A percentile compares a stretch with the other conserved stretches of the same genome.
phyloP scores from a whole-genome alignment of 2,113 vertebrate species.

The Chaetodon auriga region DNA sequence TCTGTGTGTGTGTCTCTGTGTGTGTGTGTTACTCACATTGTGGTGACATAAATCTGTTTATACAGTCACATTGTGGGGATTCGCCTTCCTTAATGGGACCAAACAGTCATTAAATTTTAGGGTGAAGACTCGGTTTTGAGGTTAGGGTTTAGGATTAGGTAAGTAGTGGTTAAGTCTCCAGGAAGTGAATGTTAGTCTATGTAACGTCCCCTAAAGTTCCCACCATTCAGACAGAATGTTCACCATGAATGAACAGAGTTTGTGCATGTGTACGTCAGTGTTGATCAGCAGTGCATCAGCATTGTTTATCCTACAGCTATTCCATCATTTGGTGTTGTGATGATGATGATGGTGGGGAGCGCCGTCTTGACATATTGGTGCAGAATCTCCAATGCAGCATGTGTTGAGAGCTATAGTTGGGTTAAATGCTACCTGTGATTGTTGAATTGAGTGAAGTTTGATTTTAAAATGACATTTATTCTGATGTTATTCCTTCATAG shows the following conservation, averaged over 20 bases:
- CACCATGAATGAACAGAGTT: constrained; percentile 13
- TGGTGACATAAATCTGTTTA: too few species aligned
- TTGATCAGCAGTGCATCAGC: neutral
- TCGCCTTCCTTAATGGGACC: too few species aligned
- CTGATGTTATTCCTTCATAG: too few species aligned
- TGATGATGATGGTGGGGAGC: neutral
- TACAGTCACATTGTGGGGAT: too few species aligned
- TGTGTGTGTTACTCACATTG: neutral
- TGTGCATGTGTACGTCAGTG: neutral
- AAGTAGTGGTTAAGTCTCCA: neutral
- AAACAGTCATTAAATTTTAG: too few species aligned
- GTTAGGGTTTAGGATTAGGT: too few species aligned
- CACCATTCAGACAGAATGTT: constrained; percentile 14
- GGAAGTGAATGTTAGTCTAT: too few species aligned
- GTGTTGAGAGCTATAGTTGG: neutral
- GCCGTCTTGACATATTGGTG: neutral
- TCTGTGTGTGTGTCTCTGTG: constrained; percentile 10
- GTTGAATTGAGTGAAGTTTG: too few species aligned
- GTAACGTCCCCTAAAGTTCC: neutral
- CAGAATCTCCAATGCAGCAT: neutral
- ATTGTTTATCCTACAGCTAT: neutral
- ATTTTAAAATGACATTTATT: neutral
- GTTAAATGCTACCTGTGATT: neutral
- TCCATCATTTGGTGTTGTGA: neutral
- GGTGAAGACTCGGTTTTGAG: too few species aligned